Conservation (phyloP, 2,113 vertebrate genomes). For the Anarhynchus alexandrinus region DNA sequence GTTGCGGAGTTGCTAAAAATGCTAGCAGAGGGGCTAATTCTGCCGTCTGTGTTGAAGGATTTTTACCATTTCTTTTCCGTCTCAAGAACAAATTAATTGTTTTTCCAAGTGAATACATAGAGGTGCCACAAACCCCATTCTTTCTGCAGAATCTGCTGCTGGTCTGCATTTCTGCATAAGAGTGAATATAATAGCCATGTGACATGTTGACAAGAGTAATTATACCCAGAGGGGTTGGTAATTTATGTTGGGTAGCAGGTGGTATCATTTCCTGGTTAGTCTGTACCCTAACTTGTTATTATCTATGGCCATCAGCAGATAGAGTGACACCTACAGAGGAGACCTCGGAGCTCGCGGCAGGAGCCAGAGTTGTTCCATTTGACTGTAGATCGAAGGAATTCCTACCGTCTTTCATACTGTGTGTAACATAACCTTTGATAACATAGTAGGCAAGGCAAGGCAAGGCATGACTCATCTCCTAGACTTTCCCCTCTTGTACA, state of each 20-base stretch:
- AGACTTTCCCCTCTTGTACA: neutral
- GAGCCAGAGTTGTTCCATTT: neutral
- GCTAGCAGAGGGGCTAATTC: neutral
- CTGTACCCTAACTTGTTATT: constrained; percentile 48
- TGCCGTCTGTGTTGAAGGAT: neutral
- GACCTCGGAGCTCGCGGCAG: neutral
- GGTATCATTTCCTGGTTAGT: constrained; percentile 49
- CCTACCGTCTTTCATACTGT: neutral
- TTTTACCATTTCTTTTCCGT: neutral
- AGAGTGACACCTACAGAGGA: constrained; percentile 34
- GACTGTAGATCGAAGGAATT: neutral
- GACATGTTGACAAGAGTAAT: constrained; percentile 50
- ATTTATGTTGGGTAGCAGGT: constrained; percentile 53
- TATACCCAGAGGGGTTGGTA: constrained; percentile 29
- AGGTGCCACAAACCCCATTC: neutral
- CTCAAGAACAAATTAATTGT: neutral
- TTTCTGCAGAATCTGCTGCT: neutral
- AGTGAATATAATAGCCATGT: constrained; percentile 1
- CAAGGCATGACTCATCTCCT: neutral
- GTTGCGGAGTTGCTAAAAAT: neutral
- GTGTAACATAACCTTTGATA: neutral
- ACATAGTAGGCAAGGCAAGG: neutral
- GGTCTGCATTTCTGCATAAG: constrained; percentile 7
- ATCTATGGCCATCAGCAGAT: constrained; percentile 47
- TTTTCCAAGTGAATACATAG: neutral